phyloP scores from a whole-genome alignment of 2,888 invertebrate genomes.

The Oxytorus armatus region DNA sequence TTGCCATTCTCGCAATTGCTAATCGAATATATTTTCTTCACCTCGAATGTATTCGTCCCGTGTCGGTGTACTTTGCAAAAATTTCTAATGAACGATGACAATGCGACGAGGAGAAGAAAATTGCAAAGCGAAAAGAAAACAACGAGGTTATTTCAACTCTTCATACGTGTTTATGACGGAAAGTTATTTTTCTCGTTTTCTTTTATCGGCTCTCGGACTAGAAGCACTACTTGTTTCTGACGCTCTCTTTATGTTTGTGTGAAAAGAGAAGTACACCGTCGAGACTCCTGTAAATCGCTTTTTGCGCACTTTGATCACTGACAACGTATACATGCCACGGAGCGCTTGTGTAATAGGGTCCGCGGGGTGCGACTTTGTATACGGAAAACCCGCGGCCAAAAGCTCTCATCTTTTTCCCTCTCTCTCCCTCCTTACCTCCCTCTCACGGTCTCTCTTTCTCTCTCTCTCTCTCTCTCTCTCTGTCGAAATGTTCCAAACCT shows the following conservation, averaged over 20 bases:
- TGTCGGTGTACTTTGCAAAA: too few relatives aligned
- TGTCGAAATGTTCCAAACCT: neutral
- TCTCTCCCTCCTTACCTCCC: neutral
- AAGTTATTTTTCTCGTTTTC: neutral
- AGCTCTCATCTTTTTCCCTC: conserved; percentile 1
- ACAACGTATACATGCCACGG: neutral
- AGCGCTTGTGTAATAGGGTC: conserved; percentile 2
- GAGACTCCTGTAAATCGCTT: neutral
- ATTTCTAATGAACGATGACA: too few relatives aligned
- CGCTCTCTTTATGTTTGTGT: conserved; percentile 10
- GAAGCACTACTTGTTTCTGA: neutral
- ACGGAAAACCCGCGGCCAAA: neutral
- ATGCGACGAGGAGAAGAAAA: too few relatives aligned
- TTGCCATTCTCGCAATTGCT: too few relatives aligned
- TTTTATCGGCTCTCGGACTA: neutral
- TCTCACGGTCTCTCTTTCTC: neutral
- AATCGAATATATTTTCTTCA: too few relatives aligned
- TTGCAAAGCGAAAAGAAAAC: neutral
- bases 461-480: neutral
- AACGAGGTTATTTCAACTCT: neutral
- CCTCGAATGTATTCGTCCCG: too few relatives aligned
- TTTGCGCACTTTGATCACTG: conserved; percentile 29
- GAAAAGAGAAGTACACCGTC: conserved; percentile 1
- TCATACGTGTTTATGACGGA: neutral
- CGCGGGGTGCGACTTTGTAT: conserved; percentile 6